A percentile compares a stretch with the other conserved stretches of the same genome.
These are phyloP conservation scores for Pogonus chalceus DNA, from an alignment of 1,140 invertebrate species.

Conservation along the genomic window DNA sequence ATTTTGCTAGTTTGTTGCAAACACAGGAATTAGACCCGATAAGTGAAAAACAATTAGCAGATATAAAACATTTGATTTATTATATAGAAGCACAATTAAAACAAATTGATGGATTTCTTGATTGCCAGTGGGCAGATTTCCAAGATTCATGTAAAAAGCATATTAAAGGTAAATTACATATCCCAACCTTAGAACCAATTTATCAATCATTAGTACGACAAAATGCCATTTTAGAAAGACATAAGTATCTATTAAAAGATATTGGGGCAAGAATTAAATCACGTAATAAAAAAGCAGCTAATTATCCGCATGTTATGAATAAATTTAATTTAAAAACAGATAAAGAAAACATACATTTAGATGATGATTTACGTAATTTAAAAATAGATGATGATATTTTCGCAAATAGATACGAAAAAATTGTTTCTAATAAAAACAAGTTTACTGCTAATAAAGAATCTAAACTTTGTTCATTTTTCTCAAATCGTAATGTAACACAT, in stretches of 20 bases:
- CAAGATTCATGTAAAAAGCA: constrained; percentile 38
- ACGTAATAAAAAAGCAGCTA: constrained; percentile 15
- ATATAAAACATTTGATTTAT: constrained; percentile 46
- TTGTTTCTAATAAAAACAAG: background rate
- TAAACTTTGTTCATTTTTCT: background rate
- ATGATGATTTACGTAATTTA: constrained; percentile 1
- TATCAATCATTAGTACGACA: constrained; percentile 56
- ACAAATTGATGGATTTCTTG: constrained; percentile 44
- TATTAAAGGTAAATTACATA: constrained; percentile 36
- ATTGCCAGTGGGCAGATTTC: constrained; percentile 49
- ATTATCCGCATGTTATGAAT: background rate
- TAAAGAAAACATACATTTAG: constrained; percentile 10
- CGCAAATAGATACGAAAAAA: background rate
- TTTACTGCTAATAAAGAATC: background rate
- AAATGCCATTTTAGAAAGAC: constrained; percentile 46
- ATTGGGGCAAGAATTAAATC: constrained; percentile 32
- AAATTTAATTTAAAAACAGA: constrained; percentile 1
- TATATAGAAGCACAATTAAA: constrained; percentile 51
- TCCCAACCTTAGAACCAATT: constrained; percentile 52
- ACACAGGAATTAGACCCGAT: constrained; percentile 46
- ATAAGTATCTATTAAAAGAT: constrained; percentile 36
- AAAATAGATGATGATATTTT: constrained; percentile 8
- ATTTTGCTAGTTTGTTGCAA: constrained; percentile 38
- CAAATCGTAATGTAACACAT: background rate
- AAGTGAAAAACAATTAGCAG: constrained; percentile 41